Evolutionary conservation across 2,797 vertebrate genomes (phyloP), one percentile per base, ranked within the genome.

Genomic region (Anniella stebbinsi): DNA sequence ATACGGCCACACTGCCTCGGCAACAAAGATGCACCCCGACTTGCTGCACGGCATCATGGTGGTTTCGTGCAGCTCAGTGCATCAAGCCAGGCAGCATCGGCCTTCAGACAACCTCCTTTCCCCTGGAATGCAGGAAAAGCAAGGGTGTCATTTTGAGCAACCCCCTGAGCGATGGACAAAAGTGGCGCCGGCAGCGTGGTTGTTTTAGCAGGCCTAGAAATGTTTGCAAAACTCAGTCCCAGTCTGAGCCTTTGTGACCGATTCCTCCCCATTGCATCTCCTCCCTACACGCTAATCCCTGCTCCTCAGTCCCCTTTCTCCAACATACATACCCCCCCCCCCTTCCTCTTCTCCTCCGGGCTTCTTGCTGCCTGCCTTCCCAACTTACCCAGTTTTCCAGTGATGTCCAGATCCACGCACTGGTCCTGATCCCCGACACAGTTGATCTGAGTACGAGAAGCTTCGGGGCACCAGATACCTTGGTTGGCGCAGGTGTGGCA

Each of bases 401-500:
- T 82, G 81, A 91, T 41, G 23, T 57, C 87, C 63, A 91, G 83
- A 45, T 89, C 78, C 36, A 91, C 3, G n/a, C 90, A 91, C 6
- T 89, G 87, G 60, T 91, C 87, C 33, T 91, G 87, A 2, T 54
- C 9, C 60, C 90, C 90, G 2, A 45, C 38, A 21, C 90, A 91
- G 69, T 45, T 86, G 77, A 91, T 81, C 83, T 86, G 83, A 76
- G 69, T 89, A 77, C 87, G 90, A 63, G 90, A 72, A 7, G 45
- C 23, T 67, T 57, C 77, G 23, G 87, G 87, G 63, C 90, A 91
- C 90, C 90, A 91, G 57, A 12, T 0, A 11, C 90, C 90, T 23
- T 89, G 90, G 21, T 83, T 69, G 48, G 77, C 84, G 38, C 90
- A 91, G 6, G 83, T 86, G 5, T 89, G 90, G 36, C 90, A 91